These are phyloP conservation scores for Drosophila mayaguana DNA, from an alignment of 2,888 invertebrate genomes.

Conservation along the genomic window DNA sequence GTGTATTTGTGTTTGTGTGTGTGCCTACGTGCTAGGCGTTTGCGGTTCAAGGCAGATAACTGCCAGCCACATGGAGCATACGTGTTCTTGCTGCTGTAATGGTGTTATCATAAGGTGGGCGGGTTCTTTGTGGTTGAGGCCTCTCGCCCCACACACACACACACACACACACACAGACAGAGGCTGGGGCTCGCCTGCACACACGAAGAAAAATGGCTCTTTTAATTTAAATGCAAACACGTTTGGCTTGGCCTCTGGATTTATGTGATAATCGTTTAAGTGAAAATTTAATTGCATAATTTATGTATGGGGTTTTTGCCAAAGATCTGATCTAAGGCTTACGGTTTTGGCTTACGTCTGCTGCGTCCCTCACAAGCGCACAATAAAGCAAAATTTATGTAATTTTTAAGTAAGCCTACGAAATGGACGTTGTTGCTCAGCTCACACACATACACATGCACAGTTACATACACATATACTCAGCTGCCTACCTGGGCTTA, in stretches of 20 bases:
- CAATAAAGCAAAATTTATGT: conserved; percentile 82
- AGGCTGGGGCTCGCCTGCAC: conserved; percentile 12
- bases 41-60: conserved; percentile 68
- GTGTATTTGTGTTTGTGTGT: conserved; percentile 26
- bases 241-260: conserved; percentile 81
- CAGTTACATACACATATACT: conserved; percentile 5
- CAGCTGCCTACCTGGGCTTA: conserved; percentile 44
- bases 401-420: conserved; percentile 79
- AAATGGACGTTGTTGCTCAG: conserved; percentile 41
- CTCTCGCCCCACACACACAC: conserved; percentile 11
- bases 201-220: conserved; percentile 82
- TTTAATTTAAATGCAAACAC: conserved; percentile 84
- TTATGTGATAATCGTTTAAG: conserved; percentile 85
- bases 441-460: conserved; percentile 1
- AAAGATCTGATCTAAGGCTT: conserved; percentile 50
- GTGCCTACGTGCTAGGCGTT: conserved; percentile 73
- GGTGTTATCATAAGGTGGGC: conserved; percentile 80
- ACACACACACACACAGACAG: not conserved
- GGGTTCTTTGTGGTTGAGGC: conserved; percentile 52
- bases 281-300: conserved; percentile 85
- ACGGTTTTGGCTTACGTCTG: conserved; percentile 36
- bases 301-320: conserved; percentile 82
- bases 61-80: conserved; percentile 63
- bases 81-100: conserved; percentile 69
- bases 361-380: conserved; percentile 18